These are phyloP conservation scores for Cynaeus angustus DNA, from an alignment of 2,888 invertebrate species.

Conservation along the genomic window DNA sequence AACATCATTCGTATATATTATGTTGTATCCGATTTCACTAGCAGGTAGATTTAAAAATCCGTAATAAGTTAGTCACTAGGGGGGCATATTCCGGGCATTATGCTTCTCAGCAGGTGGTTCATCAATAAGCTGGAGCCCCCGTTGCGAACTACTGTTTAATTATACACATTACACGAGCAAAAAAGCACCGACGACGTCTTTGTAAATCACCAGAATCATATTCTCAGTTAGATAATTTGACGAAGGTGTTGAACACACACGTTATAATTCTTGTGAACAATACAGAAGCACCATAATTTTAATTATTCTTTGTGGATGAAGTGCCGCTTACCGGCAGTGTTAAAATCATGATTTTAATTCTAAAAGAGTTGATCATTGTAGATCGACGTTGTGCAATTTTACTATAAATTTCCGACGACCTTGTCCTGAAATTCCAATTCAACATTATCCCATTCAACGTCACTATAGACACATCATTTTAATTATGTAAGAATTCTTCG, in stretches of 20 bases:
- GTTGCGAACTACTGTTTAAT: slow-evolving; percentile 65
- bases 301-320: background rate
- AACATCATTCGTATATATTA: slow-evolving; percentile 22
- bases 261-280: slow-evolving; percentile 22
- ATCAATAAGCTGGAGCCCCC: slow-evolving; percentile 56
- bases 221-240: slow-evolving; percentile 14
- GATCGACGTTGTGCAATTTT: too few relatives aligned
- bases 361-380: too few relatives aligned
- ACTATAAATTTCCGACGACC: background rate
- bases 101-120: slow-evolving; percentile 56
- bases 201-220: slow-evolving; percentile 51
- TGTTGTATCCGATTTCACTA: slow-evolving; percentile 45
- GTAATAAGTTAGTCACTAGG: slow-evolving; percentile 46
- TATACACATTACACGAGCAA: slow-evolving; percentile 59
- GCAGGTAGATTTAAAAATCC: slow-evolving; percentile 45
- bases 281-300: slow-evolving; percentile 18
- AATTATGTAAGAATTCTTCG: slow-evolving; percentile 35
- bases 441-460: slow-evolving; percentile 3
- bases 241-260: slow-evolving; percentile 23
- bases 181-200: slow-evolving; percentile 56
- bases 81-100: slow-evolving; percentile 51
- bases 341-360: background rate
- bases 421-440: slow-evolving; percentile 2
- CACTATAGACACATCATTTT: slow-evolving; percentile 9
- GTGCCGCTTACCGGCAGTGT: background rate